Conservation (phyloP, 2,888 invertebrate species). For the Odontocerum albicorne region DNA sequence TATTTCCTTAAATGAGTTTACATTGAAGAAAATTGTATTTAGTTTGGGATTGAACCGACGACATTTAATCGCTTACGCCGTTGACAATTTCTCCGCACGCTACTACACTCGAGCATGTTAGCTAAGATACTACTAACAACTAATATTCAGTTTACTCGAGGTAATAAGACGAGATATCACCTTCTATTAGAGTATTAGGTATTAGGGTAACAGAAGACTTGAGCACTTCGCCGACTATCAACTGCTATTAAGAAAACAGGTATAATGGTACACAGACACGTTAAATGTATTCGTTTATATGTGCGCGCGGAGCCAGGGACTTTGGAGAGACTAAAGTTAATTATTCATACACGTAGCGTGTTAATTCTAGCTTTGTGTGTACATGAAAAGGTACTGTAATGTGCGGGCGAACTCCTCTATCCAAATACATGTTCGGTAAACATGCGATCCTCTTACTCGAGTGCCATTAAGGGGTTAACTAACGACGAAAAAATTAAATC, state of each 20-base stretch:
- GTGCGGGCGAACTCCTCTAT: conserved; percentile 16
- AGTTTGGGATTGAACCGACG: too few species aligned
- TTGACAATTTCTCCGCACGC: too few species aligned
- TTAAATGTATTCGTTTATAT: conserved; percentile 2
- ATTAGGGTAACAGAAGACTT: conserved; percentile 18
- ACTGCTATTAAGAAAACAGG: background rate
- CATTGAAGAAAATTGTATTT: too few species aligned
- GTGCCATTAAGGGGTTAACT: too few species aligned
- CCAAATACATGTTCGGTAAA: conserved; percentile 14
- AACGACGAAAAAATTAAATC: too few species aligned
- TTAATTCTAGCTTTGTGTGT: conserved; percentile 24
- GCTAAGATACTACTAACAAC: too few species aligned
- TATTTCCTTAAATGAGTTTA: too few species aligned
- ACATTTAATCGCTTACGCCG: too few species aligned
- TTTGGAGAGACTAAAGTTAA: conserved; percentile 23
- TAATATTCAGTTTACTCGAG: too few species aligned
- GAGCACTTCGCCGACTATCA: background rate
- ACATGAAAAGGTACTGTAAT: conserved; percentile 21
- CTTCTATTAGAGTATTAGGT: conserved; percentile 9
- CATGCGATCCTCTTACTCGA: conserved; percentile 15
- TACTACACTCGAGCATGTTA: too few species aligned
- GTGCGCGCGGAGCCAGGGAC: conserved; percentile 15
- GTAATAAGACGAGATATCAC: too few species aligned
- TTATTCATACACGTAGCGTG: conserved; percentile 27
- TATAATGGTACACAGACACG: conserved; percentile 15